Percentiles rank a stretch among this genome's conserved stretches.
These are phyloP conservation scores for Amphimedon queenslandica DNA, from an alignment of 37 sponge, comb jelly and placozoan species.

Conservation along the genomic window DNA sequence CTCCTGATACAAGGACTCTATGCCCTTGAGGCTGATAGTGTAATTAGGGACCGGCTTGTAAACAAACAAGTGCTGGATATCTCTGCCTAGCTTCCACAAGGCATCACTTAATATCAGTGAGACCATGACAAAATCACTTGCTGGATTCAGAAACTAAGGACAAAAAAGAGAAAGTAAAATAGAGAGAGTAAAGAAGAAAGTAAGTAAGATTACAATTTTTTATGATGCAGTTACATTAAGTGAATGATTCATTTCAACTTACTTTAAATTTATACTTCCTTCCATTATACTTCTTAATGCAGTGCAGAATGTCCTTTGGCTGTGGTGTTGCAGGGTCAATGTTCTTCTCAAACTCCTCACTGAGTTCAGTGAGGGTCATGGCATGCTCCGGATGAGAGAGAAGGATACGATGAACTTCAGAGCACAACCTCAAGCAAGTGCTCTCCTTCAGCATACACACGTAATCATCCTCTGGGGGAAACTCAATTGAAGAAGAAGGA, in stretches of 20 bases:
- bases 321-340: conserved; percentile 41
- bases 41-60: conserved; percentile 19
- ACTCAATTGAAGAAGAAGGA: too few relatives aligned
- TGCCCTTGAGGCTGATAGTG: conserved; percentile 3
- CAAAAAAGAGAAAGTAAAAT: too few relatives aligned
- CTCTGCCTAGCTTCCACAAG: conserved; percentile 35
- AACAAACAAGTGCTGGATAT: conserved; percentile 54
- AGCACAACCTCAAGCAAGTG: conserved; percentile 39
- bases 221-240: neutral
- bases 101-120: conserved; percentile 30
- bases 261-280: neutral
- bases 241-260: neutral
- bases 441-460: too few relatives aligned
- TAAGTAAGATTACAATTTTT: too few relatives aligned
- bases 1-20: conserved; percentile 22
- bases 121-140: conserved; percentile 8
- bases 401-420: conserved; percentile 52
- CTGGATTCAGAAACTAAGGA: conserved; percentile 1
- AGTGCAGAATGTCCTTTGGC: conserved; percentile 14
- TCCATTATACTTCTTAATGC: conserved; percentile 8
- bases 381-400: conserved; percentile 41
- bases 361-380: conserved; percentile 45
- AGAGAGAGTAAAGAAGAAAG: too few relatives aligned
- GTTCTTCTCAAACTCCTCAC: conserved; percentile 14
- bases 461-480: neutral